Conservation (phyloP, 2,888 invertebrate genomes). For the Tetheella fluctuosa region DNA sequence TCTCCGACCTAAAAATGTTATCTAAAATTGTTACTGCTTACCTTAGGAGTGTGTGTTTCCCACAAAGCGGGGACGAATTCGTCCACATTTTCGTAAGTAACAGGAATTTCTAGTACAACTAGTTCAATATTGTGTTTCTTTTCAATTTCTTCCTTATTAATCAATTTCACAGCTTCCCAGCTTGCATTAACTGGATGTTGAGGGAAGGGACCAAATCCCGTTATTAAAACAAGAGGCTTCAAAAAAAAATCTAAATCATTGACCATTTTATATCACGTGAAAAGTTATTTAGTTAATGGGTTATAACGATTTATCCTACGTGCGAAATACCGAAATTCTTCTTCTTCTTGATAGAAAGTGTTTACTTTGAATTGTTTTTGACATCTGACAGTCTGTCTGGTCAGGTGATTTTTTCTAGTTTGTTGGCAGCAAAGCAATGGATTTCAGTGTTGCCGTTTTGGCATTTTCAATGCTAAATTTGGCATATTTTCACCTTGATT, state of each 20-base stretch:
- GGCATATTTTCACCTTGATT: no score
- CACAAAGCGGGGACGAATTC: slow-evolving; percentile 87
- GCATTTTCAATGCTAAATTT: no score
- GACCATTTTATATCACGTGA: slow-evolving; percentile 39
- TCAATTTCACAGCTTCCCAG: slow-evolving; percentile 90
- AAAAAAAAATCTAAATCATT: slow-evolving; percentile 56
- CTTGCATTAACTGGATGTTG: slow-evolving; percentile 90
- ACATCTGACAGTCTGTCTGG: slow-evolving; percentile 13
- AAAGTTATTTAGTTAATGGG: background rate
- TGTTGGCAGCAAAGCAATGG: slow-evolving; percentile 38
- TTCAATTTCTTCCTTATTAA: slow-evolving; percentile 81
- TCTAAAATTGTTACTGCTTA: slow-evolving; percentile 47
- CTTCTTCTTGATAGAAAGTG: no score
- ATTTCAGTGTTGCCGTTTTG: background rate
- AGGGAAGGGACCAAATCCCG: slow-evolving; percentile 93
- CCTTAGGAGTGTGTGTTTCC: slow-evolving; percentile 88
- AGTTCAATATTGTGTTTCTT: slow-evolving; percentile 78
- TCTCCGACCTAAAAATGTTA: no score
- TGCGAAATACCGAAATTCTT: no score
- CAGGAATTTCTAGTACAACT: slow-evolving; percentile 84
- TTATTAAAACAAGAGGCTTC: slow-evolving; percentile 83
- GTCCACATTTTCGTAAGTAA: slow-evolving; percentile 88
- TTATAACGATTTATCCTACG: background rate
- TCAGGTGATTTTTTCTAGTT: slow-evolving; percentile 54
- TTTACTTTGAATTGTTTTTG: slow-evolving; percentile 12